phyloP scores from a whole-genome alignment of 2,797 vertebrate genomes.

The Acanthiza pusilla region DNA sequence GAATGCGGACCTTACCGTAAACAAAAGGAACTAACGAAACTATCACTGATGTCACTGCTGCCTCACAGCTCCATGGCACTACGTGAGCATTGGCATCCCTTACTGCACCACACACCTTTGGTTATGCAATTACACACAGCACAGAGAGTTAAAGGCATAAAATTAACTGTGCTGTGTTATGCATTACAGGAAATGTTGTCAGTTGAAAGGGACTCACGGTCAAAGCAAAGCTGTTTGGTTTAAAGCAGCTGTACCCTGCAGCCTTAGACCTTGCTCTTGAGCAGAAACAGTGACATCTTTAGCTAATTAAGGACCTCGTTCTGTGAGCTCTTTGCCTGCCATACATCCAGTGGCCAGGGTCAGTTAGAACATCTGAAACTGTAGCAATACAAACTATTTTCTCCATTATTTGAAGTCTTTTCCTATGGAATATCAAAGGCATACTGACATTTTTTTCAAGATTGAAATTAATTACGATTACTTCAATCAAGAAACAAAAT shows the following conservation, averaged over 20 bases:
- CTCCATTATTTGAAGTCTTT: background rate
- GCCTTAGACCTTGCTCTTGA: background rate
- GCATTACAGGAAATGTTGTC: background rate
- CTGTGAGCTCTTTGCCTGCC: background rate
- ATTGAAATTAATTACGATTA: background rate
- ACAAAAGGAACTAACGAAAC: background rate
- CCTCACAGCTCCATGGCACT: background rate
- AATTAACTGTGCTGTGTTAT: background rate
- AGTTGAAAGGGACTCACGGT: background rate
- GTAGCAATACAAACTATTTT: background rate
- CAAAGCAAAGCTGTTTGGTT: background rate
- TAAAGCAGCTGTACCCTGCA: background rate
- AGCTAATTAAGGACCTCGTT: background rate
- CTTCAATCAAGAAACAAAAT: background rate
- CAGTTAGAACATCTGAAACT: background rate
- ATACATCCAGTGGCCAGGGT: background rate
- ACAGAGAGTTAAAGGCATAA: background rate
- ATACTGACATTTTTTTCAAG: background rate
- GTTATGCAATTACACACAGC: background rate
- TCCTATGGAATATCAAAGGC: background rate
- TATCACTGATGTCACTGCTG: background rate
- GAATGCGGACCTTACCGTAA: background rate
- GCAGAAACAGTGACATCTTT: background rate
- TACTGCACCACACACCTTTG: background rate
- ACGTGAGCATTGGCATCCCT: background rate